Conservation (phyloP, 2,797 vertebrate species). For the Coregonus sp. region DNA sequence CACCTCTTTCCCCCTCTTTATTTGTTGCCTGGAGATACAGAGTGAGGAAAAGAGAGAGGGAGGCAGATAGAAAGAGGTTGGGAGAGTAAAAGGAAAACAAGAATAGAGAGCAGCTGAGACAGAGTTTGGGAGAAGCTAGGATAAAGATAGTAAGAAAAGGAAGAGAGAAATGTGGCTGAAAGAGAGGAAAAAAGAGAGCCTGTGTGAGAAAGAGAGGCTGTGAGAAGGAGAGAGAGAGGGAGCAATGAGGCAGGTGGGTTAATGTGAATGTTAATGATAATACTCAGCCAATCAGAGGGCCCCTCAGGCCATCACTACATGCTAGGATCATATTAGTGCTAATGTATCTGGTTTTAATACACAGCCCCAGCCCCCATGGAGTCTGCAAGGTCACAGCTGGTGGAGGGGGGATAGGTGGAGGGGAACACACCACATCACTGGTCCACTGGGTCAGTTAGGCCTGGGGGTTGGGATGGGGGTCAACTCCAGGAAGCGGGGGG, state of each 20-base stretch:
- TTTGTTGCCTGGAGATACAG: not conserved
- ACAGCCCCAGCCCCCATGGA: conserved; percentile 33
- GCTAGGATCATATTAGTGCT: conserved; percentile 74
- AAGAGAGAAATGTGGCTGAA: not conserved
- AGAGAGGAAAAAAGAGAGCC: not conserved
- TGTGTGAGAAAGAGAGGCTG: not conserved
- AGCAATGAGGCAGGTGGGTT: conserved; percentile 57
- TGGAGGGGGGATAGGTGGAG: not conserved
- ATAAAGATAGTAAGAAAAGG: not conserved
- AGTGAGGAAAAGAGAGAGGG: not conserved
- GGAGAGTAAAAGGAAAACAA: conserved; percentile 15
- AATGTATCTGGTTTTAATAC: conserved; percentile 72
- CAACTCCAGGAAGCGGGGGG: conserved; percentile 1
- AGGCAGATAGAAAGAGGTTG: conserved; percentile 52
- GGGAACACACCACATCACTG: too few species aligned
- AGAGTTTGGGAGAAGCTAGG: not conserved
- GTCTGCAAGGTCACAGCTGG: conserved; percentile 62
- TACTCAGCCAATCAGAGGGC: conserved; percentile 71
- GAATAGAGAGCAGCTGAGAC: not conserved
- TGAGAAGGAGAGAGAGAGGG: not conserved
- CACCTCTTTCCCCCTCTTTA: not conserved
- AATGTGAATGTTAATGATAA: conserved; percentile 75
- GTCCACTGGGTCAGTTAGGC: not conserved
- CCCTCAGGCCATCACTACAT: conserved; percentile 68
- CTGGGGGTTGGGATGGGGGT: not conserved